Percentiles rank a stretch among this genome's conserved stretches.
Conservation (phyloP, 2,113 vertebrate species). For the Charina bottae region DNA sequence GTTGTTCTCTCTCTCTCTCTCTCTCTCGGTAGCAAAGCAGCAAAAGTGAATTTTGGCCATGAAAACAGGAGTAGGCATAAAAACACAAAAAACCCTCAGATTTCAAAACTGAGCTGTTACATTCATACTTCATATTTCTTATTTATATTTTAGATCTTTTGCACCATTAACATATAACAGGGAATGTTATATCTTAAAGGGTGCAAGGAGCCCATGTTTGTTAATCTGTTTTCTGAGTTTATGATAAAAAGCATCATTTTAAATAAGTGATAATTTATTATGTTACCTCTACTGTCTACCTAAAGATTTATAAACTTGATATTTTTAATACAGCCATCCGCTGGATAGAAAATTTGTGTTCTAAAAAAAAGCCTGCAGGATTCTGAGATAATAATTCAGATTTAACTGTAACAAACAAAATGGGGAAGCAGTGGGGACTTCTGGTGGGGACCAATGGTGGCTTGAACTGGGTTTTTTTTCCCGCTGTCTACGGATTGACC, state of each 20-base stretch:
- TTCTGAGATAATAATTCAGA: neutral
- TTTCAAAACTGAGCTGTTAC: neutral
- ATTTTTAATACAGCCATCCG: slow-evolving; percentile 19
- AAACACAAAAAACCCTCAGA: neutral
- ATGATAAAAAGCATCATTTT: neutral
- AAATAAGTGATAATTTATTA: neutral
- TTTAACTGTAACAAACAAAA: neutral
- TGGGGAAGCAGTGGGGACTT: too few species aligned
- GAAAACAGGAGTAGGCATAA: too few species aligned
- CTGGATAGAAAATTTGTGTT: neutral
- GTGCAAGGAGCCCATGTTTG: neutral
- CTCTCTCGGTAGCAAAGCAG: too few species aligned
- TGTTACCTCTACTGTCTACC: neutral
- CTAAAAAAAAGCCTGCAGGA: neutral
- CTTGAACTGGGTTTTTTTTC: too few species aligned
- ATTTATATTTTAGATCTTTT: neutral
- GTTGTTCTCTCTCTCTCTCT: too few species aligned
- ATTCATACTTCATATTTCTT: neutral
- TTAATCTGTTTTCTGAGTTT: neutral
- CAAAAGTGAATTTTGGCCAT: too few species aligned
- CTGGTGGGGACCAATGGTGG: too few species aligned
- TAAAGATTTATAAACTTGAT: neutral
- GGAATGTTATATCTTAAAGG: neutral
- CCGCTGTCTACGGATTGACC: too few species aligned
- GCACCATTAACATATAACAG: neutral